Conservation (phyloP, 2,113 vertebrate genomes). For the Dicaeum eximium region DNA sequence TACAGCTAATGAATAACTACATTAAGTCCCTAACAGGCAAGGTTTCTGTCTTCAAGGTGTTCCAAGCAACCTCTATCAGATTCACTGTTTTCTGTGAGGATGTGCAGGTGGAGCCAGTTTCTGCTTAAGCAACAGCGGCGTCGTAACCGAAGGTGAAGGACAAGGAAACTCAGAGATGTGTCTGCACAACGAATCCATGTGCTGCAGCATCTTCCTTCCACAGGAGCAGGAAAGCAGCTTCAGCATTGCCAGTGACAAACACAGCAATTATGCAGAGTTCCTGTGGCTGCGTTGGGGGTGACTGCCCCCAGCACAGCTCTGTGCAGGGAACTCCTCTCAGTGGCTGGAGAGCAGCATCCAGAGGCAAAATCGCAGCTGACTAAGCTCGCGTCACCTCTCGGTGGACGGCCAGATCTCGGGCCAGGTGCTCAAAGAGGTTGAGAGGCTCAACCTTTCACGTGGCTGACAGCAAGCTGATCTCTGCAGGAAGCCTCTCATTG, state of each 20-base stretch:
- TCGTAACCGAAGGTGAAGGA: not conserved
- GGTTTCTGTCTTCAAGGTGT: rapidly evolving
- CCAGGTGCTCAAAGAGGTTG: not conserved
- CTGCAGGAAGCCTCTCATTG: not conserved
- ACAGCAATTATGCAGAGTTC: too few species aligned
- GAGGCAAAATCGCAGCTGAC: not conserved
- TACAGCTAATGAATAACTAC: too few species aligned
- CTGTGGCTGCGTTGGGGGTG: not conserved
- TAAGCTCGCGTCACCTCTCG: not conserved
- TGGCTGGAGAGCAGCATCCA: not conserved
- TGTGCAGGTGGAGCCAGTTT: not conserved
- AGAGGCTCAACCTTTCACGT: rapidly evolving
- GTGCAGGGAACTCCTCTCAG: not conserved
- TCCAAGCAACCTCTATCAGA: rapidly evolving
- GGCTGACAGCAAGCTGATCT: not conserved
- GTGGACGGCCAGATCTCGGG: rapidly evolving
- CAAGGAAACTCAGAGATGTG: not conserved
- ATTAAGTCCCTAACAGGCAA: not conserved
- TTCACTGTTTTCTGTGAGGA: too few species aligned
- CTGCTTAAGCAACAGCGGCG: too few species aligned
- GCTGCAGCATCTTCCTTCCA: not conserved
- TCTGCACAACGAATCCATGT: not conserved
- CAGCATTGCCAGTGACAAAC: not conserved
- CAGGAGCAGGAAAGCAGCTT: not conserved
- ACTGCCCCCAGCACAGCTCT: not conserved